Conservation (phyloP, 2,888 invertebrate genomes). For the Cartodere bifasciata region DNA sequence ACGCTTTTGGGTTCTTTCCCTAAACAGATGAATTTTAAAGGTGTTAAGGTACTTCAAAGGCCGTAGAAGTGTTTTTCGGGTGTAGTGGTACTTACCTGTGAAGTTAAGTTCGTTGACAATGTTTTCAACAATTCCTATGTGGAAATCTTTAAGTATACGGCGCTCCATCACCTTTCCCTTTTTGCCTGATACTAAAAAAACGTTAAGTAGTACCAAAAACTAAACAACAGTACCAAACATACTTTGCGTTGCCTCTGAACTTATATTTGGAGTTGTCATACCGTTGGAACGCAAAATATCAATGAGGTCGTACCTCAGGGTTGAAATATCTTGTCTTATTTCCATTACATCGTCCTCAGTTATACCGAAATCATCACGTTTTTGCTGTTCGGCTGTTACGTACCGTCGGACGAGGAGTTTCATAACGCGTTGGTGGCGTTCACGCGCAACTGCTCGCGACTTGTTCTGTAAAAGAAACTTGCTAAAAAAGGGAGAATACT, state of each 20-base stretch:
- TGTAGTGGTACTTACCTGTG: slow-evolving; percentile 4
- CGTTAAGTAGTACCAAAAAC: slow-evolving; percentile 3
- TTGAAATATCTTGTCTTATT: slow-evolving; percentile 93
- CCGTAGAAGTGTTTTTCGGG: too few species aligned
- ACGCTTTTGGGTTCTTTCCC: slow-evolving; percentile 64
- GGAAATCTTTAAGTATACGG: slow-evolving; percentile 77
- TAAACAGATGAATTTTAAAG: too few species aligned
- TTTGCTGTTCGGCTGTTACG: slow-evolving; percentile 77
- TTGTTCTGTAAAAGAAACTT: too few species aligned
- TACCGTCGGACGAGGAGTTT: slow-evolving; percentile 68
- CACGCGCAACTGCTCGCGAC: slow-evolving; percentile 55
- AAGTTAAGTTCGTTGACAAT: slow-evolving; percentile 56
- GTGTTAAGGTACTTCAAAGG: too few species aligned
- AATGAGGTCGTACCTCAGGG: slow-evolving; percentile 81
- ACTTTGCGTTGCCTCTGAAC: slow-evolving; percentile 53
- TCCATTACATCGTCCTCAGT: slow-evolving; percentile 98
- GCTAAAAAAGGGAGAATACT: too few species aligned
- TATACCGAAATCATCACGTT: slow-evolving; percentile 81
- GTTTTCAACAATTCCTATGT: slow-evolving; percentile 77
- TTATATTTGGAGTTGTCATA: slow-evolving; percentile 67
- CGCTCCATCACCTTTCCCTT: slow-evolving; percentile 80
- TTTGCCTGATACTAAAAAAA: slow-evolving; percentile 59
- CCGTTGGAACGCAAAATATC: slow-evolving; percentile 85
- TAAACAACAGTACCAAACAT: slow-evolving; percentile 15
- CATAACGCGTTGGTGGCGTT: slow-evolving; percentile 75